Evolutionary conservation across 92 coral and sea anemone species (phyloP), one percentile per base, ranked within the genome.

Genomic region (Zoanthus gigantus): DNA sequence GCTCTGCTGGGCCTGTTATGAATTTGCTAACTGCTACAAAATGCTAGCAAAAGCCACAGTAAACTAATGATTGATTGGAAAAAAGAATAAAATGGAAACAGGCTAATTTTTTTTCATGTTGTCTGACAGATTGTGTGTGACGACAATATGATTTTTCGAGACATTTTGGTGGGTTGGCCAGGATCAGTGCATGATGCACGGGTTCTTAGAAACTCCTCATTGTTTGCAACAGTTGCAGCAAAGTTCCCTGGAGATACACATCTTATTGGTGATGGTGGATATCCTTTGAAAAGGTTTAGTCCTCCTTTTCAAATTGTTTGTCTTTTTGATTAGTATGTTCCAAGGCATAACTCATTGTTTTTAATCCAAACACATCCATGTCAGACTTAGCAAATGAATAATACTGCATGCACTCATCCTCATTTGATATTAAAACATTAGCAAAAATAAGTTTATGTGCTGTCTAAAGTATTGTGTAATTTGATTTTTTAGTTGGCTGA

Each of bases 231-330:
- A 15, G 87, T 89, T 4, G 90, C 88, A 15, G 28, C 28, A n/a
- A 93, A 88, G 53, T 87, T 93, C 56, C 93, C 91, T 58, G 92
- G 90, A 47, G 92, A 93, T 77, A 78, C 92, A 29, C 74, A 69
- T 69, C 74, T 69, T 2, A 42, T 32, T 4, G 74, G 74, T 4
- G 74, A 29, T 69, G 93, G 93, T 6, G 93, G 92, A 44, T 93
- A 93, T 72, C 95, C 95, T 0, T 71, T 92, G 7, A 81, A 86
- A 48, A 86, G 89, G 95, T 89, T 57, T 54, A 78, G 56, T 66
- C 30, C 50, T 14, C 11, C 66, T 17, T 12, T 17, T 58, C 11
- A 12, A 5, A 12, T 12, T 17, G 15, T 58, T 67, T 17, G 28
- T 17, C 12, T 18, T 67, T 23, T 58, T 58, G 66, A 58, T 58